Evolutionary conservation across 2,113 vertebrate genomes (phyloP), one percentile per base, ranked within the genome.

Genomic region (Megaleporinus macrocephalus): DNA sequence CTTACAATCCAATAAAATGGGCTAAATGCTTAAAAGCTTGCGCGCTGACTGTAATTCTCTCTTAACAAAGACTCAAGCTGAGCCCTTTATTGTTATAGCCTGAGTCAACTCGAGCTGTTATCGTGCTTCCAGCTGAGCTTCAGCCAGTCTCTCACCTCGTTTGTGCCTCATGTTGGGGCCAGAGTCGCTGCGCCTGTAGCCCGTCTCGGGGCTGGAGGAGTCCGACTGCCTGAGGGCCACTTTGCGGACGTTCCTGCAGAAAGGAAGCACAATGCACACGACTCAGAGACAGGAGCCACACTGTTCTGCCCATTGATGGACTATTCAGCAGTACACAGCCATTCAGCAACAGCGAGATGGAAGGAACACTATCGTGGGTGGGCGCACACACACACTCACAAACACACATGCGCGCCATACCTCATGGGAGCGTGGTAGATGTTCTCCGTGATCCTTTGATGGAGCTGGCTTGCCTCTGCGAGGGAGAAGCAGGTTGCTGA

Each of bases 391-490:
- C 36, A 65, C 7, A 36, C 36, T 4, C 36, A 36, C 36, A 36
- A 3, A 7, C 36, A 36, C 36, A 36, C 36, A 36, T 7, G 7
- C 36, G 7, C 36, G 7, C 36, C 71, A 16, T 92, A 89, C 94
- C 95, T 96, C 93, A 96, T 95, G 7, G 96, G 95, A 29, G 94
- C 93, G 26, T 95, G 93, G 24, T 94, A 96, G 5, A 95, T 93
- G 59, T 95, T 96, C 85, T 96, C 95, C 0, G 94, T 93, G 89
- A 95, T 95, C 89, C 94, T 95, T 87, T 95, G 95, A 91, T 96
- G 94, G 59, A 95, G 92, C 73, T 97, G 96, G 80, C 96, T 97
- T 75, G 96, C 96, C 88, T 97, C 96, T 97, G 91, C 44, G 87
- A 80, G 69, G 88, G 88, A 73, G 84, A 62, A 76, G 44, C 29